These are phyloP conservation scores for Aurelia aurita complex sp. Pacific DNA, from an alignment of 30 jellyfish, hydroid and myxozoan genomes.

Conservation along the genomic window DNA sequence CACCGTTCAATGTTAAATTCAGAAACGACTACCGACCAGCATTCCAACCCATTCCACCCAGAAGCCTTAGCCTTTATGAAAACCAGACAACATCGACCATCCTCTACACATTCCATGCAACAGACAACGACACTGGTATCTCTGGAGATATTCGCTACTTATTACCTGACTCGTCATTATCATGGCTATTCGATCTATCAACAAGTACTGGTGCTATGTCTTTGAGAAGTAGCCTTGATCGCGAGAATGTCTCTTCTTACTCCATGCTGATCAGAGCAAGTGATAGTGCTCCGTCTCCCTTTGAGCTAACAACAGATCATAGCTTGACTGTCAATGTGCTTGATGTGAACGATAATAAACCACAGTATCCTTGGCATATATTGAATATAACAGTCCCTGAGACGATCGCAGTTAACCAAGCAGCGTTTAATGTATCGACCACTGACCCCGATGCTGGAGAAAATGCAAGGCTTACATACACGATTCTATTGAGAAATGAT, in stretches of 20 bases:
- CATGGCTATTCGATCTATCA: conserved; percentile 53
- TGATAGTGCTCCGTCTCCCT: conserved; percentile 92
- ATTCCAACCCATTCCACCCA: conserved; percentile 36
- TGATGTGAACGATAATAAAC: conserved; percentile 81
- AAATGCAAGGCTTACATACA: conserved; percentile 69
- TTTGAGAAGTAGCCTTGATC: conserved; percentile 58
- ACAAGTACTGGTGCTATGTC: conserved; percentile 46
- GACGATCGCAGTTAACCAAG: conserved; percentile 53
- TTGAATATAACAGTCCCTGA: conserved; percentile 68
- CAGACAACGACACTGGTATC: conserved; percentile 79
- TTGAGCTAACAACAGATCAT: conserved; percentile 42
- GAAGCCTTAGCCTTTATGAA: conserved; percentile 47
- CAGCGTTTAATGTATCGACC: conserved; percentile 67
- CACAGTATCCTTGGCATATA: conserved; percentile 57
- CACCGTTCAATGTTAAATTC: conserved; percentile 82
- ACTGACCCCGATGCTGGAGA: conserved; percentile 80
- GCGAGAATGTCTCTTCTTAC: conserved; percentile 65
- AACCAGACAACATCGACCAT: conserved; percentile 46
- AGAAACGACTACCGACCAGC: conserved; percentile 73
- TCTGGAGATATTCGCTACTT: conserved; percentile 59
- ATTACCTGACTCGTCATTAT: conserved; percentile 7
- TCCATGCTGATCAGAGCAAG: conserved; percentile 58
- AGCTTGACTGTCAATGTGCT: conserved; percentile 54
- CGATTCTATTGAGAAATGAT: conserved; percentile 38
- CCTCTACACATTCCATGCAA: conserved; percentile 63